Evolutionary conservation across 2,888 invertebrate species (phyloP), one percentile per base, ranked within the genome.

Genomic region (Glaucopsyche alexis): DNA sequence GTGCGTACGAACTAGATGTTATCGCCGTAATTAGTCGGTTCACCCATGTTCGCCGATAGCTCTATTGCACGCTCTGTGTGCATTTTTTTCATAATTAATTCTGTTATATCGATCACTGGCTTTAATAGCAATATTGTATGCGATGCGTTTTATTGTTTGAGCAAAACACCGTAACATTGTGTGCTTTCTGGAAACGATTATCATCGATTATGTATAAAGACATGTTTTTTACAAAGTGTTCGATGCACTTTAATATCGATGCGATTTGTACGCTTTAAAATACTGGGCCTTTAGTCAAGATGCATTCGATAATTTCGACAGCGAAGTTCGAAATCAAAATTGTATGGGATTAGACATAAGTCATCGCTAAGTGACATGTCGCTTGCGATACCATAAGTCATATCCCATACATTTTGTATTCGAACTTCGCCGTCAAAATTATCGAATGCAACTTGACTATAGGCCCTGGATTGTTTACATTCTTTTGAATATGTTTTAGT

Each of bases 11-110:
- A n/a, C 79, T 79, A 81, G 91, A 91, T 91, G 78, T 72, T 89
- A 91, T 91, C 91, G 84, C 78, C 79, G 85, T 87, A 90, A 92
- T 91, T 91, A 91, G 87, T 85, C 86, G 88, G 87, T 88, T 89
- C 89, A 87, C 84, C 83, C 82, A 84, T 82, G 81, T 81, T 81
- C 82, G 81, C 82, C 85, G 85, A 87, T 88, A 86, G 85, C 83
- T 81, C 80, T 67, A 52, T 69, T 84, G 84, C 84, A 85, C 83
- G 84, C 84, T 85, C 84, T 86, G 82, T 85, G 80, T 87, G 87
- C 84, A 84, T 82, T 87, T 85, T 87, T 85, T 87, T 49, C 49
- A 83, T 85, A 83, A 88, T 88, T 85, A 86, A 86, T 87, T 87
- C 84, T 83, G 83, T 82, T 85, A 77, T 84, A 87, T 79, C 78